Evolutionary conservation across 2,888 invertebrate species (phyloP).

Genomic region (Eristalinus aeneus): DNA sequence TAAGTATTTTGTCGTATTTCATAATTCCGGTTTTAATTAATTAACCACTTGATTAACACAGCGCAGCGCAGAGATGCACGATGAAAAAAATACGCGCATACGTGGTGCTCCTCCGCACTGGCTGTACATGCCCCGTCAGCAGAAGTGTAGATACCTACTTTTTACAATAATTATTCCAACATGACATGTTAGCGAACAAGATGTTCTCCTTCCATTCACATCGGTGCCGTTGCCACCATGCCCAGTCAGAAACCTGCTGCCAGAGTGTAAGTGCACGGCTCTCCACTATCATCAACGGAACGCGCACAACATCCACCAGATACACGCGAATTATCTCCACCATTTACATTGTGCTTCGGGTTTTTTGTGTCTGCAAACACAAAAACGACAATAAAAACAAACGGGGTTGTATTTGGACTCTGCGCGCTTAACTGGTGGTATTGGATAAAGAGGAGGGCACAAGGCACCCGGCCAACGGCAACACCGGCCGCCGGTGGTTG

Average conservation of each 20-base stretch:
- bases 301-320: constrained; percentile 64
- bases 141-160: constrained; percentile 29
- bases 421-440: constrained; percentile 58
- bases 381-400: constrained; percentile 20
- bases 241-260: constrained; percentile 63
- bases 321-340: constrained; percentile 70
- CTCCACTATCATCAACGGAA: constrained; percentile 64
- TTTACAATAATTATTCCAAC: constrained; percentile 66
- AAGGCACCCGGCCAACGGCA: constrained; percentile 51
- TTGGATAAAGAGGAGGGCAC: constrained; percentile 67
- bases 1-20: not conserved
- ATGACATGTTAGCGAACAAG: constrained; percentile 67
- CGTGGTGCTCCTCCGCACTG: constrained; percentile 21
- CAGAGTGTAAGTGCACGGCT: constrained; percentile 61
- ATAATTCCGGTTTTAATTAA: constrained; percentile 64
- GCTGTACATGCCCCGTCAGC: not conserved
- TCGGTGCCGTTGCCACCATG: constrained; percentile 7
- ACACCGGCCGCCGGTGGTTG: constrained; percentile 9
- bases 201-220: constrained; percentile 58
- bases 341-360: constrained; percentile 40
- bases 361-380: constrained; percentile 24
- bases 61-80: too few relatives aligned
- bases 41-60: constrained; percentile 66
- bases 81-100: constrained; percentile 42
- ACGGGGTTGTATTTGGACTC: constrained; percentile 52